Conservation (phyloP, 2,113 vertebrate species). For the Panurus biarmicus region DNA sequence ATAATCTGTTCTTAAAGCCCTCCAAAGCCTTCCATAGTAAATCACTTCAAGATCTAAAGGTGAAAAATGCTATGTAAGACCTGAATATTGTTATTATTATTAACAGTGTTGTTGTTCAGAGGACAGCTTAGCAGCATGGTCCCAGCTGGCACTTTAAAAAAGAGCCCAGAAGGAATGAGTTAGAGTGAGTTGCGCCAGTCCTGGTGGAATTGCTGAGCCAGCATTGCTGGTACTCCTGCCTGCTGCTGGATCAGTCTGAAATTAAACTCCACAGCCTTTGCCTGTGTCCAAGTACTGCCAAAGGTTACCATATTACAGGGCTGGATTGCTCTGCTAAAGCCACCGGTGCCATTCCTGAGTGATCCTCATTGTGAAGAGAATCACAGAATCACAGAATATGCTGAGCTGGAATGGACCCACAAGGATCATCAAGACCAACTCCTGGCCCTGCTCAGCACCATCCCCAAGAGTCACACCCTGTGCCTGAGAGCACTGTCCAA, state of each 20-base stretch:
- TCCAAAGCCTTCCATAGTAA: conserved; percentile 38
- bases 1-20: conserved; percentile 25
- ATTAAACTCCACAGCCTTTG: neutral
- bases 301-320: neutral
- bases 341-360: neutral
- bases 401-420: neutral
- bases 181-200: neutral
- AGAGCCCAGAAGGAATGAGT: conserved; percentile 37
- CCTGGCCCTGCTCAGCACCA: neutral
- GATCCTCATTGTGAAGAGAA: neutral
- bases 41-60: conserved; percentile 41
- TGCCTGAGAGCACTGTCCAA: neutral
- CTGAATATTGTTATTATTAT: conserved; percentile 56
- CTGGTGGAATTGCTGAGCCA: conserved; percentile 21
- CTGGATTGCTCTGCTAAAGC: neutral
- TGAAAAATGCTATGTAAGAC: conserved; percentile 48
- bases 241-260: neutral
- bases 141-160: conserved; percentile 30
- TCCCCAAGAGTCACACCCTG: neutral
- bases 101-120: conserved; percentile 28
- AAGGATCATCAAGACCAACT: neutral
- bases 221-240: neutral
- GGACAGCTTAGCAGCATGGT: conserved; percentile 49
- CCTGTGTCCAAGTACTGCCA: neutral
- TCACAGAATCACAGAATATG: neutral